A percentile compares a stretch with the other conserved stretches of the same genome.
Conservation (phyloP, 2,113 vertebrate genomes). For the Copsychus sechellarum region DNA sequence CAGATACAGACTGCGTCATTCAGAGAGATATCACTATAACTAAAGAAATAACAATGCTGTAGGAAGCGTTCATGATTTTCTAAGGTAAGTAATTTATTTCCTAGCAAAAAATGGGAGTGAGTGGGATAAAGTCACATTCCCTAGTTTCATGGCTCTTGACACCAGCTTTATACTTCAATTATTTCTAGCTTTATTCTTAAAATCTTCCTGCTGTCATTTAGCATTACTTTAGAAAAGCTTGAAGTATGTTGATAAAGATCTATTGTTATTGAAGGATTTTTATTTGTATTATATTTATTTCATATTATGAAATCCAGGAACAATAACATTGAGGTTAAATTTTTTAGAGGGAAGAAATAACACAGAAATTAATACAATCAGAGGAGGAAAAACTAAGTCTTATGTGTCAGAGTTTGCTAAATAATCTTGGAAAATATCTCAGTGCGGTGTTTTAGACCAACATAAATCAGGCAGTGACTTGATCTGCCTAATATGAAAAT, state of each 20-base stretch:
- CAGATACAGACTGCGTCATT: background rate
- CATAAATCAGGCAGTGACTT: background rate
- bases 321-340: rapidly evolving
- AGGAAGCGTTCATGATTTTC: background rate
- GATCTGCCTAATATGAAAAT: background rate
- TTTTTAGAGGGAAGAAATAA: background rate
- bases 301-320: background rate
- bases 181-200: background rate
- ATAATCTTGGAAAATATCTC: background rate
- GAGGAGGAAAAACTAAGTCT: background rate
- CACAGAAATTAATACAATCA: background rate
- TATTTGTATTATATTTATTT: background rate
- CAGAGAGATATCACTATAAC: background rate
- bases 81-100: background rate
- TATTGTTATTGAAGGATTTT: background rate
- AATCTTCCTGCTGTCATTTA: background rate
- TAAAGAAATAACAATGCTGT: background rate
- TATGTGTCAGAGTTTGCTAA: background rate
- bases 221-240: background rate
- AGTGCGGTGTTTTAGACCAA: background rate
- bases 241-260: background rate
- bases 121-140: background rate
- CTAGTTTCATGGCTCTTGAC: background rate
- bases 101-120: background rate
- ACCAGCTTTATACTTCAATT: rapidly evolving